A percentile compares a stretch with the other conserved stretches of the same genome.
Evolutionary conservation across 2,113 vertebrate species (phyloP).

Genomic region (Lepus europaeus): DNA sequence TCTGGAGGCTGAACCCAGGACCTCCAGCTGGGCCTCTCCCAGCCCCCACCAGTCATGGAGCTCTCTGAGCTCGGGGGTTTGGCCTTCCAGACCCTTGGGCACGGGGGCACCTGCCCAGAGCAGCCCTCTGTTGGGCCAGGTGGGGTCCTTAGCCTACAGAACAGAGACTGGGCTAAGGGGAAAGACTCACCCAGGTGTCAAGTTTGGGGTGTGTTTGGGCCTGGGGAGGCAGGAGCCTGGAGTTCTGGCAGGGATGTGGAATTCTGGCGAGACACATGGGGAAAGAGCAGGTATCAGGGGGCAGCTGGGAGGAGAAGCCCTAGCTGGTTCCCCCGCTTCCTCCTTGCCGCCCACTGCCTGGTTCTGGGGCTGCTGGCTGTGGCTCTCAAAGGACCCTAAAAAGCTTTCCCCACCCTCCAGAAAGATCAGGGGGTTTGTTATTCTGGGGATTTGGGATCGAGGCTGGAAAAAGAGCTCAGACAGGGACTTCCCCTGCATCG

Average conservation of each 20-base stretch:
- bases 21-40: neutral
- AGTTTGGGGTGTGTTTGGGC: slow-evolving; percentile 27
- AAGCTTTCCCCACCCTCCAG: neutral
- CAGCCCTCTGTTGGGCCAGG: neutral
- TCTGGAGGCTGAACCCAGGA: neutral
- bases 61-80: neutral
- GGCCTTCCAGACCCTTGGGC: neutral
- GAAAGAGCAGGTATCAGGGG: neutral
- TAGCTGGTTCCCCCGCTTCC: neutral
- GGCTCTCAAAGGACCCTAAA: neutral
- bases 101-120: neutral
- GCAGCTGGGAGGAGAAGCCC: neutral
- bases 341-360: neutral
- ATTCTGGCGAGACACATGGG: neutral
- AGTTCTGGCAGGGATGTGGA: neutral
- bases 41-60: neutral
- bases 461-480: neutral
- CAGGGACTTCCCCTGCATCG: neutral
- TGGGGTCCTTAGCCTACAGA: neutral
- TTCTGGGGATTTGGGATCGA: neutral
- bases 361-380: neutral
- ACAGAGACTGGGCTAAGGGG: neutral
- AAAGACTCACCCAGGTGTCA: neutral
- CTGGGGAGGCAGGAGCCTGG: neutral
- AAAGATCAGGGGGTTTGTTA: neutral